Percentiles rank a stretch among this genome's conserved stretches.
phyloP scores from a whole-genome alignment of 2,888 invertebrate genomes.

The Arctia plantaginis region DNA sequence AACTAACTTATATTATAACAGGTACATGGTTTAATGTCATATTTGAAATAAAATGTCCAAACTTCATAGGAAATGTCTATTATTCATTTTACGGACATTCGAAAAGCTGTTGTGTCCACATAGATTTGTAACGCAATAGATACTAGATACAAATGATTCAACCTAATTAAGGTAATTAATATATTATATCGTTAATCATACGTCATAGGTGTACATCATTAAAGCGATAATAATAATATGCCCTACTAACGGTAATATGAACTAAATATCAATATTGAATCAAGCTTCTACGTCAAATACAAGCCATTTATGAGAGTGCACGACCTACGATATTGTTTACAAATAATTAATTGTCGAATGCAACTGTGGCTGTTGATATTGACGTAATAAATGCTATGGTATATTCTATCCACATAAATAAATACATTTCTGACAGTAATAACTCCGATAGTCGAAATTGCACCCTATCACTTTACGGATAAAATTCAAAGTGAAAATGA shows the following conservation, averaged over 20 bases:
- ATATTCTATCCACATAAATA: constrained; percentile 71
- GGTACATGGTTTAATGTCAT: background rate
- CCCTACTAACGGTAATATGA: constrained; percentile 44
- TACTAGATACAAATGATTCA: constrained; percentile 31
- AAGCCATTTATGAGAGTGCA: constrained; percentile 73
- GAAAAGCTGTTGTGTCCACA: constrained; percentile 12
- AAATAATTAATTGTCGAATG: constrained; percentile 85
- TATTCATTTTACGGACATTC: background rate
- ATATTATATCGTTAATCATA: constrained; percentile 38
- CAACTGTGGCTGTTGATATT: constrained; percentile 82
- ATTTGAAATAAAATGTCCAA: background rate
- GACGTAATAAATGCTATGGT: constrained; percentile 79
- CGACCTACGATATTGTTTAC: constrained; percentile 78
- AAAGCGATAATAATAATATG: constrained; percentile 41
- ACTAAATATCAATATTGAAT: constrained; percentile 62
- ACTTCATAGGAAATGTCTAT: background rate
- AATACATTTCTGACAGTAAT: constrained; percentile 56
- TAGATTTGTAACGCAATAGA: constrained; percentile 24
- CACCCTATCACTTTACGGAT: constrained; percentile 41
- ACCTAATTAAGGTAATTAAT: constrained; percentile 46
- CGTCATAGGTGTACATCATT: constrained; percentile 28
- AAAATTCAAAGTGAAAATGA: constrained; percentile 41
- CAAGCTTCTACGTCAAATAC: constrained; percentile 53
- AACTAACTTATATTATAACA: background rate
- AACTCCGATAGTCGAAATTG: constrained; percentile 40